These are phyloP conservation scores for Samia ricini DNA, from an alignment of 1,140 invertebrate species.

Conservation along the genomic window DNA sequence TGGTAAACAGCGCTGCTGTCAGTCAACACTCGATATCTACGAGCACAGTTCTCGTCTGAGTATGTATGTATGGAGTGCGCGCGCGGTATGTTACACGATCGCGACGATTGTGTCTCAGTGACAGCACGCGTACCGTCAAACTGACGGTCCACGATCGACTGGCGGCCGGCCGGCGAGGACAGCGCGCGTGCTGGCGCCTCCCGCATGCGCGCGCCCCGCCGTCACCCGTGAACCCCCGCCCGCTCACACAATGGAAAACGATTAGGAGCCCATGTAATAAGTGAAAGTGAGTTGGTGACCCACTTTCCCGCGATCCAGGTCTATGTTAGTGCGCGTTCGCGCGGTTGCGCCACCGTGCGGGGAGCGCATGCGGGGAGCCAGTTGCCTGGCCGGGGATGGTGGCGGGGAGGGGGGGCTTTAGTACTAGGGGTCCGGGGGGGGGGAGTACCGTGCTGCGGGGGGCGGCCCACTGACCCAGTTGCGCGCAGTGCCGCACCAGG, in stretches of 20 bases:
- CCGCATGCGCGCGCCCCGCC: slow-evolving; percentile 78
- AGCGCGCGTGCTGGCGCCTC: slow-evolving; percentile 71
- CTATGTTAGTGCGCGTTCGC: slow-evolving; percentile 80
- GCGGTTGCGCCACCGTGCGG: slow-evolving; percentile 70
- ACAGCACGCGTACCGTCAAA: slow-evolving; percentile 57
- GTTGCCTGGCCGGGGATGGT: no score
- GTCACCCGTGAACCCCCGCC: slow-evolving; percentile 70
- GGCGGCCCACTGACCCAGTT: slow-evolving; percentile 83
- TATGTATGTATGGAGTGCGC: slow-evolving; percentile 47
- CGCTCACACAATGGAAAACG: slow-evolving; percentile 81
- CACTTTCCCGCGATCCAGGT: slow-evolving; percentile 83
- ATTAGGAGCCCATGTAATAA: slow-evolving; percentile 83
- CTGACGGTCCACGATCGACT: slow-evolving; percentile 71
- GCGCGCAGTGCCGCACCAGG: slow-evolving; percentile 74
- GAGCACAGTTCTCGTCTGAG: slow-evolving; percentile 30
- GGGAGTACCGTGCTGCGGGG: slow-evolving; percentile 67
- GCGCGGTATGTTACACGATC: slow-evolving; percentile 61
- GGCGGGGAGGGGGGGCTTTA: no score
- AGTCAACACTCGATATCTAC: slow-evolving; percentile 33
- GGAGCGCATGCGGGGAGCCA: no score
- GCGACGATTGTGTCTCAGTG: slow-evolving; percentile 33
- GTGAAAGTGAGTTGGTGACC: slow-evolving; percentile 84
- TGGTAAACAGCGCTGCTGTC: slow-evolving; percentile 36
- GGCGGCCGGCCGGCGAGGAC: slow-evolving; percentile 64
- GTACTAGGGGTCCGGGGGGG: no score